These are phyloP conservation scores for Propithecus coquereli DNA, from an alignment of 2,113 vertebrate genomes.

Conservation along the genomic window DNA sequence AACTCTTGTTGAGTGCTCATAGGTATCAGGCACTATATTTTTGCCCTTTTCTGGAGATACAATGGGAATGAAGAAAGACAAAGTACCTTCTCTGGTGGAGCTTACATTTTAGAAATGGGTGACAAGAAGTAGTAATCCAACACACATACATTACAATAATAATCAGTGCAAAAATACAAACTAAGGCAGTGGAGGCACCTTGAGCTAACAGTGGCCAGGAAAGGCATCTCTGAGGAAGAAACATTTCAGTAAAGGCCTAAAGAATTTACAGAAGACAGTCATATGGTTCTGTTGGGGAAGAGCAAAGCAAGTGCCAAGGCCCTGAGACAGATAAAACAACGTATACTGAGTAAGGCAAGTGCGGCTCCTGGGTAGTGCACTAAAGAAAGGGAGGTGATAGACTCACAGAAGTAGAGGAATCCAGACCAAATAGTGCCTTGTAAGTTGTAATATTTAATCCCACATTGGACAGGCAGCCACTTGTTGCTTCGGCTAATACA, in stretches of 20 bases:
- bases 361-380: neutral
- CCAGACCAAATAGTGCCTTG: too few relatives aligned
- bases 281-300: neutral
- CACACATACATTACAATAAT: neutral
- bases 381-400: too few relatives aligned
- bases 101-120: neutral
- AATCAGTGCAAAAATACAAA: neutral
- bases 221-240: neutral
- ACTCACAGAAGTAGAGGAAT: neutral
- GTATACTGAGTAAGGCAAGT: neutral
- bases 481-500: neutral
- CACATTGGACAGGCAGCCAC: rapidly evolving
- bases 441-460: neutral
- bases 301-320: neutral
- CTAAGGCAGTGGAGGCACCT: too few relatives aligned
- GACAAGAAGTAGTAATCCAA: neutral
- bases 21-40: neutral
- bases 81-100: neutral
- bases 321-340: neutral
- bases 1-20: neutral
- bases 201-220: neutral
- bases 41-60: neutral
- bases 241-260: neutral
- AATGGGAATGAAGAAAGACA: neutral
- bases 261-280: neutral